These are phyloP conservation scores for Antrozous pallidus DNA, from an alignment of 2,797 vertebrate genomes.

Conservation along the genomic window DNA sequence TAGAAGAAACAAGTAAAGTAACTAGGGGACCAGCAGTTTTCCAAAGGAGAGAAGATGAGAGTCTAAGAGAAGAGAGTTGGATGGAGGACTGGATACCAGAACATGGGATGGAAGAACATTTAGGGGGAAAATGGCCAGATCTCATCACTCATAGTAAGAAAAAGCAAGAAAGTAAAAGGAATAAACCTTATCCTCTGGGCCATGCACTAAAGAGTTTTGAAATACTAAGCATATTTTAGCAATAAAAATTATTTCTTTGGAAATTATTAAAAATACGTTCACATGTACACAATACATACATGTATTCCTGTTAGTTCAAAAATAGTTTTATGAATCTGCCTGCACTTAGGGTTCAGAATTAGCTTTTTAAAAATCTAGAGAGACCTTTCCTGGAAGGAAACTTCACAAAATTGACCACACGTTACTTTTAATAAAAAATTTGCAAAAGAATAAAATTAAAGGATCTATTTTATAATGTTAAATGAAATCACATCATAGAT, in stretches of 20 bases:
- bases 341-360: background rate
- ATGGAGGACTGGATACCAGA: background rate
- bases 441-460: background rate
- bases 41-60: background rate
- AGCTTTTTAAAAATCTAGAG: background rate
- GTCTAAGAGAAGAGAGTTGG: background rate
- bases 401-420: background rate
- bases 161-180: background rate
- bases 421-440: background rate
- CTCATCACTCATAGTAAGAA: background rate
- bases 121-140: too few species aligned
- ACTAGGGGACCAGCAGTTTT: background rate
- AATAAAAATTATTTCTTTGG: background rate
- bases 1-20: background rate
- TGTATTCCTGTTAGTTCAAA: background rate
- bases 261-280: background rate
- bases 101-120: background rate
- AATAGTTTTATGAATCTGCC: background rate
- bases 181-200: background rate
- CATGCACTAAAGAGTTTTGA: background rate
- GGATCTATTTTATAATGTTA: background rate
- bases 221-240: background rate
- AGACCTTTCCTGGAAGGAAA: background rate
- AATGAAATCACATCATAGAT: background rate
- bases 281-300: rapidly evolving